Evolutionary conservation across 2,888 invertebrate genomes (phyloP).

Genomic region (Priapulus caudatus): DNA sequence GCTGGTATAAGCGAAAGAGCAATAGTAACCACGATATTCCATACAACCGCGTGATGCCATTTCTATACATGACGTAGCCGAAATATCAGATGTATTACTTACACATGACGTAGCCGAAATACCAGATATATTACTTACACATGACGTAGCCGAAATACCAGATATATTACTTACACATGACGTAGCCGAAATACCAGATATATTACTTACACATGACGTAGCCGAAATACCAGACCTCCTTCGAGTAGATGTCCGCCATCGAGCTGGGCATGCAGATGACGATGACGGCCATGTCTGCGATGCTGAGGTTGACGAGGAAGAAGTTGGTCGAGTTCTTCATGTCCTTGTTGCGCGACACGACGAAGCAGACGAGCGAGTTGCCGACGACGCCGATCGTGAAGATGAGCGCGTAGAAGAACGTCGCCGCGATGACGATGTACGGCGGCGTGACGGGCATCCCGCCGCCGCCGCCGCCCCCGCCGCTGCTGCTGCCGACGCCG

Average conservation of each 20-base stretch:
- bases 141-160: too few species aligned
- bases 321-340: constrained; percentile 91
- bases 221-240: constrained; percentile 82
- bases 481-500: neutral
- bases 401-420: constrained; percentile 72
- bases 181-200: too few species aligned
- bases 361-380: constrained; percentile 83
- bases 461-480: neutral
- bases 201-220: constrained; percentile 86
- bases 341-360: constrained; percentile 79
- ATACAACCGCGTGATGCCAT: too few species aligned
- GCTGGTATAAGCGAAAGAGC: too few species aligned
- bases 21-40: too few species aligned
- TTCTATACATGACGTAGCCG: too few species aligned
- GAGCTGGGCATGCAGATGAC: constrained; percentile 84
- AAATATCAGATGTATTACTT: too few species aligned
- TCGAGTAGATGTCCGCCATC: constrained; percentile 80
- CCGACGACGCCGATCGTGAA: constrained; percentile 81
- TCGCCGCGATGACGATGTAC: constrained; percentile 75
- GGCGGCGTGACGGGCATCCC: constrained; percentile 45
- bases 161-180: too few species aligned
- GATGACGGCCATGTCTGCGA: constrained; percentile 80
- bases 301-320: constrained; percentile 80
- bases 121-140: too few species aligned
- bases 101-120: too few species aligned